Conservation (phyloP, 2,888 invertebrate species). For the Mechanitis messenoides region DNA sequence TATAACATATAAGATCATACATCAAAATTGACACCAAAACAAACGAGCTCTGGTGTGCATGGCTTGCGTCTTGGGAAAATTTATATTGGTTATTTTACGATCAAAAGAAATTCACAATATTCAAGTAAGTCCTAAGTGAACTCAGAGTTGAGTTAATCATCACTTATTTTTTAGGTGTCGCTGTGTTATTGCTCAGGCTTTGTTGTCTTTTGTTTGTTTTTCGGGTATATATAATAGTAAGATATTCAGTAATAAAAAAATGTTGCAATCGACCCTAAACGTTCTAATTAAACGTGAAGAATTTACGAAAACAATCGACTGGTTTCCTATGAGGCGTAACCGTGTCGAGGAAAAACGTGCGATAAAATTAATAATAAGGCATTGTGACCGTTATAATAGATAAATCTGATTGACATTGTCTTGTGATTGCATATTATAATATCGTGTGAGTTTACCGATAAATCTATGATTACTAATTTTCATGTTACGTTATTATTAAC, state of each 20-base stretch:
- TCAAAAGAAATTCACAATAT: background rate
- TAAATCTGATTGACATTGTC: slow-evolving; percentile 20
- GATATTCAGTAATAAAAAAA: too few relatives aligned
- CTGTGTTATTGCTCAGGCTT: background rate
- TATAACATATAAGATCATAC: slow-evolving; percentile 9
- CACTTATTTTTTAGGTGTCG: too few relatives aligned
- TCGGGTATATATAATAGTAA: too few relatives aligned
- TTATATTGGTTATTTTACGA: background rate
- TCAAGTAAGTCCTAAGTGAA: too few relatives aligned
- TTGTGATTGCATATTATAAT: slow-evolving; percentile 14
- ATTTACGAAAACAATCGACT: slow-evolving; percentile 43
- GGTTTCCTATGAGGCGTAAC: slow-evolving; percentile 59
- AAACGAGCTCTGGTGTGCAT: slow-evolving; percentile 5
- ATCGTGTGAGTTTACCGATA: slow-evolving; percentile 8
- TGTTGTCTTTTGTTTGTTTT: too few relatives aligned
- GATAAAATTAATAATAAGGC: slow-evolving; percentile 64
- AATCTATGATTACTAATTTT: background rate
- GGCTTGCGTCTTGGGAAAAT: slow-evolving; percentile 9
- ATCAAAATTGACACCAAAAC: slow-evolving; percentile 14
- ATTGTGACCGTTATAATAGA: slow-evolving; percentile 45
- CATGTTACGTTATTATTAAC: too few relatives aligned
- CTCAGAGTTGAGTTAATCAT: too few relatives aligned
- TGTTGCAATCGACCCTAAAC: background rate
- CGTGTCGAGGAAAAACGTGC: slow-evolving; percentile 73
- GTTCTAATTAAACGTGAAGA: slow-evolving; percentile 12